A percentile compares a stretch with the other conserved stretches of the same genome.
These are phyloP conservation scores for Exocentrus adspersus DNA, from an alignment of 2,888 invertebrate species.

Conservation along the genomic window DNA sequence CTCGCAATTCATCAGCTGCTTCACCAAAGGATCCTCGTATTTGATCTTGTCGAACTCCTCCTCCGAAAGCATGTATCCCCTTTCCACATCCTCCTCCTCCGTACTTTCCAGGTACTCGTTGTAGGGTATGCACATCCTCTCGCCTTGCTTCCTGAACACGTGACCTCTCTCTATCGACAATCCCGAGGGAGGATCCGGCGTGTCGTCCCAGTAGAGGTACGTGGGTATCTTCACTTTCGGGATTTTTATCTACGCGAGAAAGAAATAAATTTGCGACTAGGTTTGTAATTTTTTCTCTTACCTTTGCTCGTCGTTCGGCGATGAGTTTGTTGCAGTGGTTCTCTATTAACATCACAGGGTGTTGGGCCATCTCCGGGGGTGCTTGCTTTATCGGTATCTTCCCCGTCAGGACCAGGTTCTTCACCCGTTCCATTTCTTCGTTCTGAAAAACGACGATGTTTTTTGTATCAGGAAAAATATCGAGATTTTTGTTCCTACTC, in stretches of 20 bases:
- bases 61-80: conserved; percentile 69
- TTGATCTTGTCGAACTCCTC: conserved; percentile 70
- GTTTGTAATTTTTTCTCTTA: conserved; percentile 37
- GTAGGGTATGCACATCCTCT: conserved; percentile 62
- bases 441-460: conserved; percentile 47
- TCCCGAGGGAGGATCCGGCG: conserved; percentile 60
- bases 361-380: conserved; percentile 72
- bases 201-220: conserved; percentile 60
- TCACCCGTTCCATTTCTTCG: conserved; percentile 75
- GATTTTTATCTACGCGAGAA: conserved; percentile 56
- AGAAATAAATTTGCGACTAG: not conserved
- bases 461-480: too few relatives aligned
- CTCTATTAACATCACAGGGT: conserved; percentile 76
- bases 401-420: conserved; percentile 74
- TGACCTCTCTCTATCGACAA: conserved; percentile 64
- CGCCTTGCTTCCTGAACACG: conserved; percentile 59
- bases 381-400: conserved; percentile 74
- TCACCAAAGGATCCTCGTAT: conserved; percentile 72
- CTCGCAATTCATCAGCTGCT: conserved; percentile 68
- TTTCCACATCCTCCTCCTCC: conserved; percentile 62
- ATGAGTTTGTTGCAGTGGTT: conserved; percentile 65
- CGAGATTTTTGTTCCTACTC: too few relatives aligned
- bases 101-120: conserved; percentile 35
- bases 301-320: conserved; percentile 66
- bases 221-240: conserved; percentile 60